Evolutionary conservation across 1,140 invertebrate genomes (phyloP), one percentile per base, ranked within the genome.

Genomic region (Trachymyrmex septentrionalis): DNA sequence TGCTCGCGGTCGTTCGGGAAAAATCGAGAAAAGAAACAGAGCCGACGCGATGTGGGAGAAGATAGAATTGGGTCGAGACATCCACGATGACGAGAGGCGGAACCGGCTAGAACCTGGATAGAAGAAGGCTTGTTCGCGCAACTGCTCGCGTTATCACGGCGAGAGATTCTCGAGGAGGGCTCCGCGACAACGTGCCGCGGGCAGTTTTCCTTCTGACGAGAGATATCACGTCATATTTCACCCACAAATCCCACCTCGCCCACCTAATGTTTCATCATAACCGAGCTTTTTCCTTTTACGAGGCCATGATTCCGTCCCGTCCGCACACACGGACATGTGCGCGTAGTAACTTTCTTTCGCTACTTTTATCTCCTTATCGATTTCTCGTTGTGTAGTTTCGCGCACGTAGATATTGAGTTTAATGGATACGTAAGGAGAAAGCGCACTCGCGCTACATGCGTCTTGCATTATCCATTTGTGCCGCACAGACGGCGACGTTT

Each of bases 151-250:
- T 88, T 88, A 90, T 91, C 90, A 50, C 64, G 34, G 81, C 55
- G 85, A 9, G 86, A 86, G 80, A 44, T 84, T 75, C 88, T 87
- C 63, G 69, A 90, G 72, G 87, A 88, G 69, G 64, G 48, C 59
- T 80, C 12, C 76, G 61, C 27, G 4, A 16, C 57, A 44, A 34
- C 57, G 6, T 71, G 89, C 90, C 90, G 78, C 77, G 86, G 88
- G 91, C 90, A 73, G 85, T 81, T 82, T 76, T 90, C 75, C 61
- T 59, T 71, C 72, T 19, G 12, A 71, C 48, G 87, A 86, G 73
- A 91, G 85, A 92, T 92, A 92, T 92, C 87, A 66, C 82, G 81
- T 87, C 85, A 91, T 92, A 92, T 92, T 92, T 92, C 80, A 92
- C 67, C 76, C 44, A 72, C 61, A 90, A 87, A 91, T 92, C 91